phyloP scores from a whole-genome alignment of 2,113 vertebrate species.

The Spea bombifrons region DNA sequence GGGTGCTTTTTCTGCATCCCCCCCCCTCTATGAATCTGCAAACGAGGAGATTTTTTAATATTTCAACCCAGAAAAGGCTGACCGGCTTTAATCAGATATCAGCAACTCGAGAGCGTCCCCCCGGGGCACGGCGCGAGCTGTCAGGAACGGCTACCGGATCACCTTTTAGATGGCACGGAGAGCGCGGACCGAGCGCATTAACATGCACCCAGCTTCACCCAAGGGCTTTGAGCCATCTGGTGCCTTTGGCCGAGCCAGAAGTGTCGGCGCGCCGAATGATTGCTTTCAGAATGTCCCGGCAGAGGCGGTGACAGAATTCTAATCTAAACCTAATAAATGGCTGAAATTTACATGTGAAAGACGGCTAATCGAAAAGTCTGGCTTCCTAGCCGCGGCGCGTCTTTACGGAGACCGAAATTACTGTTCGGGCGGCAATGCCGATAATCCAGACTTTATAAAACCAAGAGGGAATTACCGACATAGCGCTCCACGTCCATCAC shows the following conservation, averaged over 20 bases:
- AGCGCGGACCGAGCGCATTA: conserved; percentile 17
- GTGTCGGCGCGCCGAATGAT: conserved; percentile 16
- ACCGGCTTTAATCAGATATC: too few species aligned
- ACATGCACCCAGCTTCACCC: conserved; percentile 20
- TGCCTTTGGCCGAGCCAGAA: not conserved
- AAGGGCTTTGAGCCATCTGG: conserved; percentile 40
- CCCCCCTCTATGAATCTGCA: too few species aligned
- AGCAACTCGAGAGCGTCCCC: not conserved
- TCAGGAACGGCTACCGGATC: conserved; percentile 14
- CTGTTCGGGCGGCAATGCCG: not conserved
- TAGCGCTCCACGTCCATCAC: conserved; percentile 91
- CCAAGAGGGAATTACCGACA: conserved; percentile 77
- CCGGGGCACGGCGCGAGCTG: not conserved
- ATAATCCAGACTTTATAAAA: not conserved
- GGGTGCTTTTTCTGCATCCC: too few species aligned
- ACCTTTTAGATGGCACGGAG: not conserved
- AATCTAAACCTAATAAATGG: conserved; percentile 20
- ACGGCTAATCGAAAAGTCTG: conserved; percentile 22
- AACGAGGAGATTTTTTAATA: too few species aligned
- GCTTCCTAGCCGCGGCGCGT: not conserved
- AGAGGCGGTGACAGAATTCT: conserved; percentile 13
- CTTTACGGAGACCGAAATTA: too few species aligned
- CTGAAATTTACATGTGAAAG: conserved; percentile 25
- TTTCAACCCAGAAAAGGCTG: too few species aligned
- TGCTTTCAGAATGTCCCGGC: conserved; percentile 23